These are phyloP conservation scores for Ariolimax columbianus DNA, from an alignment of 2,888 invertebrate genomes.

Conservation along the genomic window DNA sequence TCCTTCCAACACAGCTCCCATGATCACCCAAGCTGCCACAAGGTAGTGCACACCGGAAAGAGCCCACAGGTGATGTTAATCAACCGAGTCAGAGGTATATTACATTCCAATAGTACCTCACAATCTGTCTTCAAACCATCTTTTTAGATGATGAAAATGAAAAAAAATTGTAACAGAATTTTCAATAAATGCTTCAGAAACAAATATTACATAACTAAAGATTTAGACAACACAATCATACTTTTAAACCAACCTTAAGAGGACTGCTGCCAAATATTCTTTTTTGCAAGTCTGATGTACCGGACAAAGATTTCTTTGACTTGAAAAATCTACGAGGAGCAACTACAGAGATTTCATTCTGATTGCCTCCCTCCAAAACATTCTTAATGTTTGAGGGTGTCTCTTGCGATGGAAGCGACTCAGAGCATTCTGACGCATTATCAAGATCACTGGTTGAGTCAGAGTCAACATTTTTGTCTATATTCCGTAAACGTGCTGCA, in stretches of 20 bases:
- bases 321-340: conserved; percentile 65
- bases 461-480: conserved; percentile 40
- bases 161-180: no score
- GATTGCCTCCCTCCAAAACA: conserved; percentile 56
- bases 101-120: no score
- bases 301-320: conserved; percentile 61
- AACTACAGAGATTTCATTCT: conserved; percentile 56
- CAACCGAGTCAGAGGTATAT: no score
- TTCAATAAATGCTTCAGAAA: no score
- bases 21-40: no score
- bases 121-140: no score
- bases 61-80: no score
- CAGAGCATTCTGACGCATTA: conserved; percentile 43
- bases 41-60: no score
- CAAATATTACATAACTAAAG: not conserved
- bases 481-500: conserved; percentile 37
- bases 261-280: conserved; percentile 59
- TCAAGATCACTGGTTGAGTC: conserved; percentile 42
- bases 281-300: conserved; percentile 48
- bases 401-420: conserved; percentile 35
- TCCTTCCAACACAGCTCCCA: no score
- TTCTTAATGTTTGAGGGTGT: conserved; percentile 45
- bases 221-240: not conserved
- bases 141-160: no score
- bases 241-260: conserved; percentile 59